These are phyloP conservation scores for Hapalemur alaotrensis DNA, from an alignment of 2,797 vertebrate genomes.

Conservation along the genomic window DNA sequence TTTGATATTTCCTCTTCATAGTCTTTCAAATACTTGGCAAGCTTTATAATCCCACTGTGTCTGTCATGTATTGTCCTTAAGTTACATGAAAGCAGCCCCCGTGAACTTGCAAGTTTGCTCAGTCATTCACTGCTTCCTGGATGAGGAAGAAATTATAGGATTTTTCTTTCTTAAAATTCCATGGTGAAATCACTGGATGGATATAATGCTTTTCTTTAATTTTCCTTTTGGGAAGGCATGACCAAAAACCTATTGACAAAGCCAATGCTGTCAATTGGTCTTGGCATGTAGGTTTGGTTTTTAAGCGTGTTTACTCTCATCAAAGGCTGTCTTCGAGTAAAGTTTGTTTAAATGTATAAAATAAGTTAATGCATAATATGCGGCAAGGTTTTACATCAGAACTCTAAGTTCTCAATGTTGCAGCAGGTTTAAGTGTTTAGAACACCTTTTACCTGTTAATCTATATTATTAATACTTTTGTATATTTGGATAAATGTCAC, in stretches of 20 bases:
- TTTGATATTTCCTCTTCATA: neutral
- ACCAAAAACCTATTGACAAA: neutral
- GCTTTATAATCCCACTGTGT: neutral
- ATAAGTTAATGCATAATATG: neutral
- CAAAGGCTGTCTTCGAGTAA: neutral
- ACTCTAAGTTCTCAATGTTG: neutral
- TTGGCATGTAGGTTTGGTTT: neutral
- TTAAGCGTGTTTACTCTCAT: neutral
- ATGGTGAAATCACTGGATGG: neutral
- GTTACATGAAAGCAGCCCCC: neutral
- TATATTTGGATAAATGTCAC: neutral
- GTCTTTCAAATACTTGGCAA: neutral
- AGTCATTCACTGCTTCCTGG: neutral
- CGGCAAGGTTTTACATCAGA: neutral
- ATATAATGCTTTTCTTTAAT: neutral
- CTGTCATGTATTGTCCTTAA: neutral
- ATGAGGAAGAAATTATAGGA: neutral
- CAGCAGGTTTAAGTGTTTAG: neutral
- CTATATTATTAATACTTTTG: neutral
- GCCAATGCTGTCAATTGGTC: neutral
- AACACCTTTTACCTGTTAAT: neutral
- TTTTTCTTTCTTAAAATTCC: constrained; percentile 12
- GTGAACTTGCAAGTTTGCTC: neutral
- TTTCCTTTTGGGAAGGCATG: neutral
- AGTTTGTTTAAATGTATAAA: neutral